phyloP scores from a whole-genome alignment of 2,888 invertebrate species.

The Pterobdella sp. region DNA sequence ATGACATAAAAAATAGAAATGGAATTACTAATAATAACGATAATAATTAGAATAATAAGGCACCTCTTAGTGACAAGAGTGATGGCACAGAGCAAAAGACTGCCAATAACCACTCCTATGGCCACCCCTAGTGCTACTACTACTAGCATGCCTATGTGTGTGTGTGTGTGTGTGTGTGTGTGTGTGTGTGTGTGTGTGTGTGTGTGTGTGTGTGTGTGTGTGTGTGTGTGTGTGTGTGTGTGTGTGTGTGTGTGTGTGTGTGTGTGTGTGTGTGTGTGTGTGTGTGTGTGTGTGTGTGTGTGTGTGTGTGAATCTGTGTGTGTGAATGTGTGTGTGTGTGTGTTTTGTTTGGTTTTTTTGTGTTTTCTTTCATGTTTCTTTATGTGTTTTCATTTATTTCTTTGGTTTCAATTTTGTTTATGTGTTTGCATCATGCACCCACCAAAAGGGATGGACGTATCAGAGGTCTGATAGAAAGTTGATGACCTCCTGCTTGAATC shows the following conservation, averaged over 20 bases:
- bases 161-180: background rate
- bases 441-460: too few species aligned
- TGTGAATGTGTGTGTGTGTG: background rate
- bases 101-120: slow-evolving; percentile 26
- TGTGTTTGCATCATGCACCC: too few species aligned
- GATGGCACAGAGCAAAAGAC: slow-evolving; percentile 22
- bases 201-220: slow-evolving; percentile 6
- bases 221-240: slow-evolving; percentile 5
- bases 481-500: too few species aligned
- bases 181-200: background rate
- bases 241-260: background rate
- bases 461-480: too few species aligned
- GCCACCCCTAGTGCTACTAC: slow-evolving; percentile 26
- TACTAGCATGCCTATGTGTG: slow-evolving; percentile 20
- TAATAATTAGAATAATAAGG: background rate
- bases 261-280: slow-evolving; percentile 1
- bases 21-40: background rate
- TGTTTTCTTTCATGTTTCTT: background rate
- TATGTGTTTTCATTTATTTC: too few species aligned
- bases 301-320: background rate
- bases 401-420: too few species aligned
- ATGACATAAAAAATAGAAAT: background rate
- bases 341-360: background rate
- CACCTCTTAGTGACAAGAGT: slow-evolving; percentile 26
- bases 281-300: slow-evolving; percentile 1